A percentile compares a stretch with the other conserved stretches of the same genome.
Conservation (phyloP, 2,113 vertebrate species). For the Oryzias curvinotus region DNA sequence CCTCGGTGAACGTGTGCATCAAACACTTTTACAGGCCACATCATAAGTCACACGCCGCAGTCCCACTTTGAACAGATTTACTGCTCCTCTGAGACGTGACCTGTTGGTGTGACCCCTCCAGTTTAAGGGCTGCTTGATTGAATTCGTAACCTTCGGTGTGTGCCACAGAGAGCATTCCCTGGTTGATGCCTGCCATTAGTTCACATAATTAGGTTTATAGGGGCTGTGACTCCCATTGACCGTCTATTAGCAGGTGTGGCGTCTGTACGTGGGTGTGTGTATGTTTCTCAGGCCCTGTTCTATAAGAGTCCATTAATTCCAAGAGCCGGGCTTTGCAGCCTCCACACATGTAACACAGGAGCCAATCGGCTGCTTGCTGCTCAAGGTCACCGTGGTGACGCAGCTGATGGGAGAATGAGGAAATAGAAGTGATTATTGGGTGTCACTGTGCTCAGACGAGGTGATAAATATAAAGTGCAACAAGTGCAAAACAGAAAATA, state of each 20-base stretch:
- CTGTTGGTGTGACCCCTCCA: neutral
- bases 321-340: constrained; percentile 45
- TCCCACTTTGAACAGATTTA: neutral
- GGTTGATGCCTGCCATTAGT: constrained; percentile 46
- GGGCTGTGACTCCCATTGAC: constrained; percentile 61
- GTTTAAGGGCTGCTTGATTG: neutral
- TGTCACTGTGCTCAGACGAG: constrained; percentile 1
- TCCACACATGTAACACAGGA: constrained; percentile 54
- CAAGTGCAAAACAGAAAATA: constrained; percentile 1
- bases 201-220: constrained; percentile 67
- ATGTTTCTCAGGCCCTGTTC: constrained; percentile 27
- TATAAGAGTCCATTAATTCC: constrained; percentile 63
- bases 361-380: constrained; percentile 59
- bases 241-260: constrained; percentile 42
- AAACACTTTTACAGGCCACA: neutral
- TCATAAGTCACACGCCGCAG: neutral
- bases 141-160: constrained; percentile 20
- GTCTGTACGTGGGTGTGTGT: constrained; percentile 35
- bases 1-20: too few species aligned
- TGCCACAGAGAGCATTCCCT: constrained; percentile 26
- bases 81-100: neutral
- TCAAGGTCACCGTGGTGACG: constrained; percentile 43
- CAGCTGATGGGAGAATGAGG: constrained; percentile 35
- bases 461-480: constrained; percentile 2
- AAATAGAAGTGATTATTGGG: constrained; percentile 37